These are phyloP conservation scores for Hippocampus barbouri DNA, from an alignment of 2,113 vertebrate genomes.

Conservation along the genomic window DNA sequence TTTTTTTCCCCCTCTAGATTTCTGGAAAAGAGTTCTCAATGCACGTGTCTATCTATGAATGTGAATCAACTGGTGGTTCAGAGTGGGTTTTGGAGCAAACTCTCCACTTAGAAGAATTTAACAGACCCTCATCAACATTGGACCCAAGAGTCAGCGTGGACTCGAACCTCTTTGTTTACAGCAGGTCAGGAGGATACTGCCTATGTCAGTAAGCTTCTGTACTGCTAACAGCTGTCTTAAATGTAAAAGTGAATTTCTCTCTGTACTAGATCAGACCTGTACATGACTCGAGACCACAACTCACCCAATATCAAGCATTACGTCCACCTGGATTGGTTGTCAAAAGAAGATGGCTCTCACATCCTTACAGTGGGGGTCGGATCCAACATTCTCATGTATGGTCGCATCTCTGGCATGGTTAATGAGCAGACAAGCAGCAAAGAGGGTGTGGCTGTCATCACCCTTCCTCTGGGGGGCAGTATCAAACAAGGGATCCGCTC, in stretches of 20 bases:
- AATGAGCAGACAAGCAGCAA: slow-evolving; percentile 88
- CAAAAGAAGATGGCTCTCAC: slow-evolving; percentile 97
- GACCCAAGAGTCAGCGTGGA: slow-evolving; percentile 92
- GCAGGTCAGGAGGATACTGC: slow-evolving; percentile 75
- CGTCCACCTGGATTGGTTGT: slow-evolving; percentile 97
- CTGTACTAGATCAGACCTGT: slow-evolving; percentile 83
- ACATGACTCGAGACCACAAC: slow-evolving; percentile 84
- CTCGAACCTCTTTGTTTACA: slow-evolving; percentile 97
- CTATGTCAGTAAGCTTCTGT: background rate
- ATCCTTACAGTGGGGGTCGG: slow-evolving; percentile 96
- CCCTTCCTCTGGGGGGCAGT: slow-evolving; percentile 93
- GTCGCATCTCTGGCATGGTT: slow-evolving; percentile 91
- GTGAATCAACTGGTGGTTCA: slow-evolving; percentile 96
- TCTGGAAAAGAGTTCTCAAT: slow-evolving; percentile 86
- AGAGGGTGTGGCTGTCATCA: slow-evolving; percentile 91
- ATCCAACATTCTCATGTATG: slow-evolving; percentile 97
- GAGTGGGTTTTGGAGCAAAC: slow-evolving; percentile 98
- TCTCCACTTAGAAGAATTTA: slow-evolving; percentile 89
- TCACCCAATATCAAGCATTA: slow-evolving; percentile 94
- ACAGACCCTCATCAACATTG: slow-evolving; percentile 82
- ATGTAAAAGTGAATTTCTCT: slow-evolving; percentile 55
- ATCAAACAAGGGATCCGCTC: slow-evolving; percentile 97
- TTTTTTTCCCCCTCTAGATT: slow-evolving; percentile 17
- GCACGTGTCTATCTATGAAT: slow-evolving; percentile 98
- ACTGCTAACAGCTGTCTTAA: background rate